Conservation (phyloP, 2,888 invertebrate genomes). For the Xylota sylvarum region DNA sequence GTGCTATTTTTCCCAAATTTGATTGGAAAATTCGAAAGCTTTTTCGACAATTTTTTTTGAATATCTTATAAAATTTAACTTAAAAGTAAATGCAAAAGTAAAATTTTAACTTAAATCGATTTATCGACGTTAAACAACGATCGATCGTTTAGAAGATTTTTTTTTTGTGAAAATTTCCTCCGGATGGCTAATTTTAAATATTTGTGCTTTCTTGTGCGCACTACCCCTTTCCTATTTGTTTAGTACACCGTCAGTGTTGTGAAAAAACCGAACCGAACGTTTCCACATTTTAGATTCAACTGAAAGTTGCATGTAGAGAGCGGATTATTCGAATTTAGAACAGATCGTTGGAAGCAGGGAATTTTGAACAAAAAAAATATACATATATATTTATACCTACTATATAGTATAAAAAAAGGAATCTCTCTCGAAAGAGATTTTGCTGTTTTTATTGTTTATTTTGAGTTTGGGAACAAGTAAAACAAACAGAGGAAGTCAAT, state of each 20-base stretch:
- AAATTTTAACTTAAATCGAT: conserved; percentile 27
- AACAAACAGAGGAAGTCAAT: conserved; percentile 63
- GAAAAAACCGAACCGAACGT: conserved; percentile 70
- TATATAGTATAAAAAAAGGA: not conserved
- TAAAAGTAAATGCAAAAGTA: conserved; percentile 61
- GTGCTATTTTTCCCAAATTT: conserved; percentile 18
- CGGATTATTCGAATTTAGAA: conserved; percentile 52
- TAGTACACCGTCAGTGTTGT: conserved; percentile 34
- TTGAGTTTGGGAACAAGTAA: conserved; percentile 51
- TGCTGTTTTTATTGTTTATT: conserved; percentile 62
- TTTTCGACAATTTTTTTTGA: conserved; percentile 11
- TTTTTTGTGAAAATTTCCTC: conserved; percentile 59
- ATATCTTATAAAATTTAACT: conserved; percentile 8
- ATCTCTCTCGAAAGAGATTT: not conserved
- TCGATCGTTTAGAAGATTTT: conserved; percentile 40
- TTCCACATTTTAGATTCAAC: conserved; percentile 67
- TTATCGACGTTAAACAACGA: conserved; percentile 49
- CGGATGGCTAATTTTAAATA: conserved; percentile 74
- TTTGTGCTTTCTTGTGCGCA: conserved; percentile 65
- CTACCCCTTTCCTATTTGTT: conserved; percentile 58
- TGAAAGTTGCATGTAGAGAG: conserved; percentile 54
- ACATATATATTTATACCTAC: too few relatives aligned
- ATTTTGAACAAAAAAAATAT: conserved; percentile 32
- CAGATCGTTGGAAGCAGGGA: conserved; percentile 13
- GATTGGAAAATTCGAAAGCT: conserved; percentile 20